phyloP scores from a whole-genome alignment of 2,113 vertebrate genomes.

The Corythornis vintsioides region DNA sequence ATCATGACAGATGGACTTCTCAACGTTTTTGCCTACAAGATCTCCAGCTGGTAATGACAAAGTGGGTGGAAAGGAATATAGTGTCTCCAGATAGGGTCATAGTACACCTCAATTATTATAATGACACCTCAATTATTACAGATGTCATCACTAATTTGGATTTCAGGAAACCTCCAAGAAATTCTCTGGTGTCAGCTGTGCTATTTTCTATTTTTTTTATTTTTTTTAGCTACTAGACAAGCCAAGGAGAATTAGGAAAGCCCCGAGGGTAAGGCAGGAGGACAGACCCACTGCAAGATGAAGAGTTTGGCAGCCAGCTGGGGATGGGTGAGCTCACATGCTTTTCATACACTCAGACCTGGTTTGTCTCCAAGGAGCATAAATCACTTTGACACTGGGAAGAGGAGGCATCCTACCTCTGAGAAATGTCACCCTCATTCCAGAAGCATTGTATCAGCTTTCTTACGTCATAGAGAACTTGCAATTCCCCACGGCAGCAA shows the following conservation, averaged over 20 bases:
- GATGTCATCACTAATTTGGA: neutral
- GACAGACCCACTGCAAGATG: neutral
- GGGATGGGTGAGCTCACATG: neutral
- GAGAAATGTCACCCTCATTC: neutral
- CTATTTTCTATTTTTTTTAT: neutral
- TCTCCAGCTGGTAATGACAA: neutral
- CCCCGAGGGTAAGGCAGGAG: neutral
- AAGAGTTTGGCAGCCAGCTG: neutral
- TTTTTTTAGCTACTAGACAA: neutral
- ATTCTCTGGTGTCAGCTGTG: neutral
- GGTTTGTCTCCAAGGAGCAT: neutral
- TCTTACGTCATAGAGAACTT: rapidly evolving
- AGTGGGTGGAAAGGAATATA: neutral
- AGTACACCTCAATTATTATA: neutral
- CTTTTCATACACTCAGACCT: neutral
- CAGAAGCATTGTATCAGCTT: neutral
- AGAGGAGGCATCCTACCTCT: neutral
- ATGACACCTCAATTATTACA: neutral
- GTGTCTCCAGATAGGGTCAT: neutral
- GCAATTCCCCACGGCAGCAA: neutral
- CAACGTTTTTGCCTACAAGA: neutral
- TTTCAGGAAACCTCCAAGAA: neutral
- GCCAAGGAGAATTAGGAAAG: constrained; percentile 3
- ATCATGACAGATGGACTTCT: neutral
- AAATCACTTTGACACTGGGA: neutral